These are phyloP conservation scores for Linurgus olivaceus DNA, from an alignment of 2,797 vertebrate species.

Conservation along the genomic window DNA sequence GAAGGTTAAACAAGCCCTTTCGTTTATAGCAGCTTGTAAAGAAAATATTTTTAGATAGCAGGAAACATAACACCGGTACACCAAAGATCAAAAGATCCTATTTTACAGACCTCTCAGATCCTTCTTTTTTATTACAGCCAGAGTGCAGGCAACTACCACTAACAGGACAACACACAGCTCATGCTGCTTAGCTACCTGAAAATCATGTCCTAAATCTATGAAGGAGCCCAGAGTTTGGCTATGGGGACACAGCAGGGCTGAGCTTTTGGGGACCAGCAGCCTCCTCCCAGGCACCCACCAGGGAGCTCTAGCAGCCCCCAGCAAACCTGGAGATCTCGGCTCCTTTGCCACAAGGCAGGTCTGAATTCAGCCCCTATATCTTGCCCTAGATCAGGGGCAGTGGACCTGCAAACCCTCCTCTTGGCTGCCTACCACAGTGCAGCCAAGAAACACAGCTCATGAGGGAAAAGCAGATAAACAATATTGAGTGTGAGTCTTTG, in stretches of 20 bases:
- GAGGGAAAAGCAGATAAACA: neutral
- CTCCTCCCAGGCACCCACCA: fast-evolving
- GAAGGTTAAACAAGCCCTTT: conserved; percentile 44
- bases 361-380: neutral
- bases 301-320: neutral
- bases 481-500: neutral
- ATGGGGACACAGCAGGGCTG: fast-evolving
- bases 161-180: neutral
- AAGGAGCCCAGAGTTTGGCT: neutral
- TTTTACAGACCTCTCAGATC: neutral
- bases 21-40: conserved; percentile 34
- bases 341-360: neutral
- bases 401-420: neutral
- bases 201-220: neutral
- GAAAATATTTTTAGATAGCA: conserved; percentile 58
- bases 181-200: neutral
- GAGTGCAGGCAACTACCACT: neutral
- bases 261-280: neutral
- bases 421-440: fast-evolving
- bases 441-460: neutral
- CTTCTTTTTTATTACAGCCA: conserved; percentile 5
- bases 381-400: neutral
- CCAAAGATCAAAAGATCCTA: conserved; percentile 47
- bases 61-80: conserved; percentile 16
- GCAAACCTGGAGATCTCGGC: neutral